Percentiles rank a stretch among this genome's conserved stretches.
Evolutionary conservation across 2,113 vertebrate genomes (phyloP).

Genomic region (Xenopus tropicalis): DNA sequence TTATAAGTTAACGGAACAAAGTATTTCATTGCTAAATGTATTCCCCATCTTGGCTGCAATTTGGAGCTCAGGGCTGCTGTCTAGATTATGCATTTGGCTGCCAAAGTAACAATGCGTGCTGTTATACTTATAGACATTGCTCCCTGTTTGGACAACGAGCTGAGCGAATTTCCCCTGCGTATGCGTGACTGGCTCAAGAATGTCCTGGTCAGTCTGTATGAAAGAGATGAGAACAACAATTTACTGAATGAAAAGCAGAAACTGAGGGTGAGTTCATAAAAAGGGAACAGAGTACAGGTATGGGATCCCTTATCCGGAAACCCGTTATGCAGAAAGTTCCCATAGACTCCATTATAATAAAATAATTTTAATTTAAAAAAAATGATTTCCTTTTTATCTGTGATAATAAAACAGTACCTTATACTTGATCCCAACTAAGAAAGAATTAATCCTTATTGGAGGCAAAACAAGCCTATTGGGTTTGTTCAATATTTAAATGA

Average conservation of each 20-base stretch:
- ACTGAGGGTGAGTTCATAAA: constrained; percentile 74
- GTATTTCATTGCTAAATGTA: background rate
- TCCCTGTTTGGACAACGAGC: constrained; percentile 83
- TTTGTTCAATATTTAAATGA: no score
- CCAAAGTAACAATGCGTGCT: background rate
- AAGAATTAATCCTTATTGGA: no score
- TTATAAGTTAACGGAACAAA: background rate
- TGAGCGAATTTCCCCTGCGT: constrained; percentile 92
- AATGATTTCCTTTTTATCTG: no score
- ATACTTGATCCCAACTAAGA: no score
- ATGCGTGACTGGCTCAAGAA: constrained; percentile 99
- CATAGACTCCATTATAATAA: no score
- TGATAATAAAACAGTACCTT: no score
- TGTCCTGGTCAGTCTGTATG: constrained; percentile 90
- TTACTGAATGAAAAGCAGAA: constrained; percentile 97
- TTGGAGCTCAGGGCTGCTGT: background rate
- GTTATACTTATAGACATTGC: constrained; percentile 72
- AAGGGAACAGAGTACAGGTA: no score
- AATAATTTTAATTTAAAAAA: no score
- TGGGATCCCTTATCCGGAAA: no score
- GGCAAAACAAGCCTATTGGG: no score
- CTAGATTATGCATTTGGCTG: background rate
- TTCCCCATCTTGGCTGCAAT: background rate
- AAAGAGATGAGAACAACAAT: constrained; percentile 91
- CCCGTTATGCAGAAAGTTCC: background rate